Base-by-base conservation (phyloP, 2,113 vertebrate genomes). In the Rhabdornis inornatus region DNA sequence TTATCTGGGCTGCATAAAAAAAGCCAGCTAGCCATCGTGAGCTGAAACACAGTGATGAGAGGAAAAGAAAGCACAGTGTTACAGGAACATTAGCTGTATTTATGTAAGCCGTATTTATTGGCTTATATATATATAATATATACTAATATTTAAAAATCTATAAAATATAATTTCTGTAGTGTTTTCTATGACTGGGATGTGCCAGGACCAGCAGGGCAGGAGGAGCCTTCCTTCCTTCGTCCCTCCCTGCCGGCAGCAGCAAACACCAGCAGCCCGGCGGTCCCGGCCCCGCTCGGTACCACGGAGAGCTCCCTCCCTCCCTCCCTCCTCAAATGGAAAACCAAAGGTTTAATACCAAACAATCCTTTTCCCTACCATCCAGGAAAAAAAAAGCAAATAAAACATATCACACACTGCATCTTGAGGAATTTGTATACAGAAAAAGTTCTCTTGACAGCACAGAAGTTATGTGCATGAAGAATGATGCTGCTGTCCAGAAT, bases 231-330 rank as follows among this genome's bases (percentile, higher is more conserved):
- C 9, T 60, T 19, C 42, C n/a, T 64, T n/a, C n/a, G n/a, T n/a
- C 5, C 60, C 9, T 59, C 28, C 44, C 44, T 57, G 4, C 50
- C 3, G 2, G 61, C 22, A 0, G 53, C 64, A 53, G 44, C 18
- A 1, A 24, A 47, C 3, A 10, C 9, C 10, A 4, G 2, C 60
- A 66, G 22, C 50, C 50, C 7, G 2, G 60, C 9, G 0, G 55
- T 21, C 40, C 24, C 15, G 3, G 49, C n/a, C 35, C 31, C 2
- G 18, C 50, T 19, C 44, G 89, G 94, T 83, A 95, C 94, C 92
- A 95, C 60, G 95, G 95, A 96, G 94, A 90, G 96, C 96, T 96
- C 94, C 95, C 27, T 5, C 22, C 44, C 13, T 5, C 22, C 55
- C 11, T 35, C 11, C 5, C 9, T 31, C 74, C 66, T 1, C 3